These are phyloP conservation scores for Cepphus grylle DNA, from an alignment of 2,113 vertebrate genomes.

Conservation along the genomic window DNA sequence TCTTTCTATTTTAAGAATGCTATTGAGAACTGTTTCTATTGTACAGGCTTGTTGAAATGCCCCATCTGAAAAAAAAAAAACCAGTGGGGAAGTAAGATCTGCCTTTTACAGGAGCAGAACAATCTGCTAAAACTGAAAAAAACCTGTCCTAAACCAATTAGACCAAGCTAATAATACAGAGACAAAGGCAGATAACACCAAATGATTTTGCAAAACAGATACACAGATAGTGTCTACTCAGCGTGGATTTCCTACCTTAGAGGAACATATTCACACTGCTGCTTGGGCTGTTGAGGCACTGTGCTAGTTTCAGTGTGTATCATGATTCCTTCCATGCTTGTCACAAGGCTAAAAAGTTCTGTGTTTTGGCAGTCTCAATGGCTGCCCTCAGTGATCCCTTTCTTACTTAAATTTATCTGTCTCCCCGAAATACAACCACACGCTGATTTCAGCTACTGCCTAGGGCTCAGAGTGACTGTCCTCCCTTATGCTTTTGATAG, in stretches of 20 bases:
- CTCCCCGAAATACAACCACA: background rate
- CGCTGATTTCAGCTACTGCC: background rate
- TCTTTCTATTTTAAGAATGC: background rate
- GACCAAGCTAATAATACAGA: background rate
- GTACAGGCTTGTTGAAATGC: background rate
- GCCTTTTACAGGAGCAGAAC: background rate
- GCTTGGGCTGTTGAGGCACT: background rate
- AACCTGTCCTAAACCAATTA: background rate
- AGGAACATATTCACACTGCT: background rate
- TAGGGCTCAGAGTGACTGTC: background rate
- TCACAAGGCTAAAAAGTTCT: background rate
- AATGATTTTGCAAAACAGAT: background rate
- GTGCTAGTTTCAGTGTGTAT: background rate
- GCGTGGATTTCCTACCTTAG: background rate
- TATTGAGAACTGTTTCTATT: background rate
- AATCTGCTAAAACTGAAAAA: background rate
- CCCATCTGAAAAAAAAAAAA: background rate
- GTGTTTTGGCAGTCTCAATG: background rate
- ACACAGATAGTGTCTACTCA: background rate
- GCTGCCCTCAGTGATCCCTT: background rate
- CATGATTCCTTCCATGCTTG: background rate
- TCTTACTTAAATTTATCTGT: background rate
- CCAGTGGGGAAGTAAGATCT: background rate
- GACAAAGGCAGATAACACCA: background rate
- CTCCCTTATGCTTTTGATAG: background rate